A percentile compares a stretch with the other conserved stretches of the same genome.
These are phyloP conservation scores for Nycteola revayana DNA, from an alignment of 2,888 invertebrate genomes.

Conservation along the genomic window DNA sequence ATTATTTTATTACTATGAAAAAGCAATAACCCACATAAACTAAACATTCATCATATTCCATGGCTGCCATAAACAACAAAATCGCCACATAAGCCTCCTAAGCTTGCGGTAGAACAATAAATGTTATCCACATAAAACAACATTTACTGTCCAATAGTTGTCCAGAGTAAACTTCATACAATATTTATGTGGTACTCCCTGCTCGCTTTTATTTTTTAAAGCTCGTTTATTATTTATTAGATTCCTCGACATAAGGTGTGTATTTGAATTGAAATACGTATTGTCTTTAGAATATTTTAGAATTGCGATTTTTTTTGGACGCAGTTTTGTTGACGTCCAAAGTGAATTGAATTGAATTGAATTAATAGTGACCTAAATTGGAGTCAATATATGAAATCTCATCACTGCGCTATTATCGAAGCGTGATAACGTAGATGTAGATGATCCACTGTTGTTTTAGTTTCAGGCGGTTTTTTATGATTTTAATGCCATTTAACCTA, in stretches of 20 bases:
- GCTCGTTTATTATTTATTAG: conserved; percentile 42
- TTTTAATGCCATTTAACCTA: too few relatives aligned
- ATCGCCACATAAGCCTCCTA: conserved; percentile 45
- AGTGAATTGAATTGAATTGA: too few relatives aligned
- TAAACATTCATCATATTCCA: conserved; percentile 16
- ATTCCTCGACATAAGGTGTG: conserved; percentile 20
- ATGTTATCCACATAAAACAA: conserved; percentile 71
- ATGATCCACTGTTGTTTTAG: too few relatives aligned
- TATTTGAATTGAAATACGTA: conserved; percentile 4
- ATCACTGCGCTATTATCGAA: too few relatives aligned
- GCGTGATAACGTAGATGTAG: too few relatives aligned
- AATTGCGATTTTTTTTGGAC: too few relatives aligned
- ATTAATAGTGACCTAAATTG: too few relatives aligned
- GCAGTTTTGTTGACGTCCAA: too few relatives aligned
- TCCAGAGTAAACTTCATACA: conserved; percentile 68
- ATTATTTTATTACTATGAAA: too few relatives aligned
- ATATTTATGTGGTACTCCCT: conserved; percentile 61
- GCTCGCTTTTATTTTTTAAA: conserved; percentile 37
- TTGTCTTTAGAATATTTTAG: conserved; percentile 3
- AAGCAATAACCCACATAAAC: too few relatives aligned
- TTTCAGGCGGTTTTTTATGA: too few relatives aligned
- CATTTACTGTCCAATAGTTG: conserved; percentile 71
- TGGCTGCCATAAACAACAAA: conserved; percentile 51
- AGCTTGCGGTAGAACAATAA: conserved; percentile 69
- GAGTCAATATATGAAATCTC: too few relatives aligned